Percentiles rank a stretch among this genome's conserved stretches.
Conservation (phyloP, 2,888 invertebrate genomes). For the Eristalis arbustorum region DNA sequence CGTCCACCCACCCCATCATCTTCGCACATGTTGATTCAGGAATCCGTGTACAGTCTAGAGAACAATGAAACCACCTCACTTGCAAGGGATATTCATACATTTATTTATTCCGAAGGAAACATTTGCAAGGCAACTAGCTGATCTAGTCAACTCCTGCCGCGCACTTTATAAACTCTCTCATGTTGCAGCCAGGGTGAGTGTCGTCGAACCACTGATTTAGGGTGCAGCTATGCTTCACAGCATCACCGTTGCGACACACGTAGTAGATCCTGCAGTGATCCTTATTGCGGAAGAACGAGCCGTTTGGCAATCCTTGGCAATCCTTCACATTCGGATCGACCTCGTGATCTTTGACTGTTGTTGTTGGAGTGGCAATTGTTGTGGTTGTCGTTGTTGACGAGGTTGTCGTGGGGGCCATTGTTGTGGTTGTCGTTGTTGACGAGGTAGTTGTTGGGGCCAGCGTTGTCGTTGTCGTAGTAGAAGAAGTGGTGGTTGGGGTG, state of each 20-base stretch:
- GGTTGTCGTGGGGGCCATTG: not conserved
- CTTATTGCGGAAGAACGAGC: conserved; percentile 7
- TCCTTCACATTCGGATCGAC: not conserved
- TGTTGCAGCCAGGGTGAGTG: conserved; percentile 52
- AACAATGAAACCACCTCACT: too few relatives aligned
- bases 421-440: not conserved
- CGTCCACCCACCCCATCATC: too few relatives aligned
- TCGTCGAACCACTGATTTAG: conserved; percentile 55
- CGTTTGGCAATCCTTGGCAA: not conserved
- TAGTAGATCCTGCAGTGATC: conserved; percentile 30
- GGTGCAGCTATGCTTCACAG: conserved; percentile 37
- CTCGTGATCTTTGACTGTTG: not conserved
- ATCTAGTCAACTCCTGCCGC: not conserved
- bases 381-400: not conserved
- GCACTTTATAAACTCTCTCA: not conserved
- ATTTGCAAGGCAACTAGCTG: not conserved
- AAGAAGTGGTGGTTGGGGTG: too few relatives aligned
- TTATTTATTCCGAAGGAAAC: not conserved
- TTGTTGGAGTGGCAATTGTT: not conserved
- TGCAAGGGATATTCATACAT: not conserved
- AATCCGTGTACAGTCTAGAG: too few relatives aligned
- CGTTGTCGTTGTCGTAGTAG: not conserved
- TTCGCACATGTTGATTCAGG: too few relatives aligned
- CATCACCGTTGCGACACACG: conserved; percentile 35
- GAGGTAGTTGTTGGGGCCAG: not conserved